Evolutionary conservation across 2,113 vertebrate genomes (phyloP), one percentile per base, ranked within the genome.

Genomic region (Lophura nycthemera): DNA sequence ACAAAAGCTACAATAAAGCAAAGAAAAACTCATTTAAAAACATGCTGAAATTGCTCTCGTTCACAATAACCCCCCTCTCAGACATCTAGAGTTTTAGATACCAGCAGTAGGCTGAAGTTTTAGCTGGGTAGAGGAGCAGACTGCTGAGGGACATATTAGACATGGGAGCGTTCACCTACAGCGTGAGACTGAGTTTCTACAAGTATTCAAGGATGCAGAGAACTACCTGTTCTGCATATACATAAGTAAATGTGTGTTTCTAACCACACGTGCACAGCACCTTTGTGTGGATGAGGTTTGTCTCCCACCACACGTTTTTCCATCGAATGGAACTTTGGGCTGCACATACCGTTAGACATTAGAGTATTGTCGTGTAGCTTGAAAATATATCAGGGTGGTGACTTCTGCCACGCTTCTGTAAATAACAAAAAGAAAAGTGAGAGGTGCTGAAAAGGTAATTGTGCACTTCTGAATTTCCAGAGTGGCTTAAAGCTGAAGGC

Each of bases 1-100:
- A 73, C 77, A 72, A 93, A 97, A 95, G 92, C 82, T 56, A 34
- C 95, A 92, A 94, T 90, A 96, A 98, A 97, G 87, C 92, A 94
- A 97, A 95, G 85, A 83, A 90, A 97, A 96, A 93, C 95, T 97
- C 87, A 87, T 97, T 97, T 97, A 96, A 95, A 97, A 90, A 83
- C 80, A 52, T 1, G 8, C 87, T 88, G 88, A 70, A 43, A n/a
- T 82, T 89, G 90, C 70, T 95, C 71, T 71, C 86, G 54, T 18
- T 83, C 67, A 19, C 42, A 71, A 47, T 40, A 86, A 94, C 59
- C 20, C 63, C 34, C 65, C 60, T 85, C 82, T 86, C 34, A 34
- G 57, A 67, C 40, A 81, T 54, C 76, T 69, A 34, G 36, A 70
- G 66, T 18, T 71, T 64, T 36, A 48, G 83, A 65, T n/a, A 17